Base-by-base conservation (phyloP, 2,797 vertebrate species). In the Steatocranus sp. region DNA sequence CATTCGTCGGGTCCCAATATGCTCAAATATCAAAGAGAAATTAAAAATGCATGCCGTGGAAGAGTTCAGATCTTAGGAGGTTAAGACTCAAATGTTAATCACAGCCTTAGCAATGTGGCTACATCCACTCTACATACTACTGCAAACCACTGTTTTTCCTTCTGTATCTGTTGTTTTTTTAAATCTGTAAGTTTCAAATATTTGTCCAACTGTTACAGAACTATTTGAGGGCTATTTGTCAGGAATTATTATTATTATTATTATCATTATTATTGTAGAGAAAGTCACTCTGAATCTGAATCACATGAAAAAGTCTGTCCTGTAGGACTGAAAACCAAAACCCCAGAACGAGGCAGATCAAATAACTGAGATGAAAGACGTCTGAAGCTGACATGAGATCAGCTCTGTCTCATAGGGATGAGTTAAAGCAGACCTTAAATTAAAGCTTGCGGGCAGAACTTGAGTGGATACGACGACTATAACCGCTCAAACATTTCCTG, bases 401-500 rank as follows among this genome's bases (percentile, higher is more conserved):
- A 30, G 43, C 23, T 76, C 23, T 34, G 58, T 82, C 6, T 73
- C 36, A 20, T 3, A 18, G 61, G 38, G 27, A 41, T 11, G 79
- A 88, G 1, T 50, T 46, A 27, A 11, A 83, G n/a, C 32, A 41
- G 66, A 77, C 50, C n/a, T 70, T 76, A 75, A 80, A 85, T 76
- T 2, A 63, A 75, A 34, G 73, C 50, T 80, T 70, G 20, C 3
- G 23, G 78, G 58, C 41, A 30, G n/a, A 80, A 81, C 54, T 53
- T 78, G 41, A 83, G 30, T 9, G 11, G 25, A 83, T 54, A 83
- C 17, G 48, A 78, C 6, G 43, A 48, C 43, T 78, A 79, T 75
- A 77, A 83, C 58, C 81, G 46, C 85, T 85, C 78, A 90, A 81
- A 89, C 87, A 84, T 83, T 94, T 95, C 93, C 92, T 94, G 93